Evolutionary conservation across 2,797 vertebrate genomes (phyloP), one percentile per base, ranked within the genome.

Genomic region (Sparidentex hasta): DNA sequence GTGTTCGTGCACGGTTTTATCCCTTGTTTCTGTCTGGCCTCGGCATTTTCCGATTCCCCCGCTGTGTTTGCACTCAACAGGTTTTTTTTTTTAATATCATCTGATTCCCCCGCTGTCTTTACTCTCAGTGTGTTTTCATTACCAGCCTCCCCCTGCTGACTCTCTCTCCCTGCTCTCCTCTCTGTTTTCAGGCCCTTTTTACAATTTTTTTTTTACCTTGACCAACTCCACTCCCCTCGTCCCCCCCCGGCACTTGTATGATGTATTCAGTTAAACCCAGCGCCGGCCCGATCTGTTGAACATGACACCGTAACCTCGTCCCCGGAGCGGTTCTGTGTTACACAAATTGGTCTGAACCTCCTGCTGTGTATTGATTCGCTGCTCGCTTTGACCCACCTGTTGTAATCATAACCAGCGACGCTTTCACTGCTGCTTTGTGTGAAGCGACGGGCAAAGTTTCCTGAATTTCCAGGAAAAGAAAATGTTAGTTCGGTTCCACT

Each of bases 121-220:
- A 7, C 74, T 69, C 78, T 78, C 83, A 38, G 59, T 71, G 25
- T 82, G 84, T 84, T 85, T 85, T 82, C 72, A 84, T 82, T 76
- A 89, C 78, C 78, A 66, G 76, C 70, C 71, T 51, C 80, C 62
- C 71, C 80, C 82, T 0, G 55, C 88, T 56, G 81, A 56, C 81
- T 82, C 63, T 25, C 67, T 62, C 63, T 25, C 67, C 59, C 78
- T 72, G 70, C 84, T 69, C 11, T 71, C 47, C 21, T 55, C 71
- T 80, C 71, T 81, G 61, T 82, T 86, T 78, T 75, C 55, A 56
- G 33, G 51, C 17, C 63, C n/a, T n/a, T n/a, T n/a, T n/a, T n/a
- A n/a, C n/a, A n/a, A n/a, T n/a, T 78, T 78, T 81, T 71, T 58
- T 65, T 80, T 84, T 63, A 13, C 61, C 63, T 54, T 70, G 59